phyloP scores from a whole-genome alignment of 2,888 invertebrate species.

The Panzeria rudis region DNA sequence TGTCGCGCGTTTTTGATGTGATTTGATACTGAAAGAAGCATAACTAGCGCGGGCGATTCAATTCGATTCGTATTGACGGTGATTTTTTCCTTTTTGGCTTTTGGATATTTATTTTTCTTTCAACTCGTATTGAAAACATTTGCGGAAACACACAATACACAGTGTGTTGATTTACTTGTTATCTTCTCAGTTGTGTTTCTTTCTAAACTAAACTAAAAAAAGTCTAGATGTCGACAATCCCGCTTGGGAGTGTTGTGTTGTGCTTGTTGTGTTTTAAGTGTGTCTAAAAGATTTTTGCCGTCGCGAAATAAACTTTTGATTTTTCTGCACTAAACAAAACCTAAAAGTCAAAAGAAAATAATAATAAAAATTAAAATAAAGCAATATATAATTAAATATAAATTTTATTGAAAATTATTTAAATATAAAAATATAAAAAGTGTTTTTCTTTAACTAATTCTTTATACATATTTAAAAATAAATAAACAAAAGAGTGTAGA shows the following conservation, averaged over 20 bases:
- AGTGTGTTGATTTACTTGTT: constrained; percentile 67
- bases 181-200: constrained; percentile 46
- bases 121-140: constrained; percentile 46
- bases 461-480: not conserved
- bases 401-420: constrained; percentile 1
- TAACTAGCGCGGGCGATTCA: constrained; percentile 70
- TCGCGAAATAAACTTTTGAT: constrained; percentile 50
- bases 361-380: constrained; percentile 4
- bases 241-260: constrained; percentile 43
- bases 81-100: constrained; percentile 47
- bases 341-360: not conserved
- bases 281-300: constrained; percentile 47
- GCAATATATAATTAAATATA: not conserved
- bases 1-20: constrained; percentile 73
- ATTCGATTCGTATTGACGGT: constrained; percentile 61
- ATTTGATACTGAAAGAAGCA: constrained; percentile 63
- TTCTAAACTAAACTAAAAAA: constrained; percentile 44
- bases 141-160: constrained; percentile 39
- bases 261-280: constrained; percentile 56
- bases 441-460: not conserved
- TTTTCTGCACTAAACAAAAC: constrained; percentile 17
- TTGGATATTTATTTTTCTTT: constrained; percentile 32
- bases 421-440: constrained; percentile 3
- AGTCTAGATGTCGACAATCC: constrained; percentile 52
- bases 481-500: constrained; percentile 1